Base-by-base conservation (phyloP, 2,888 invertebrate species). In the Stegophylla sp. region DNA sequence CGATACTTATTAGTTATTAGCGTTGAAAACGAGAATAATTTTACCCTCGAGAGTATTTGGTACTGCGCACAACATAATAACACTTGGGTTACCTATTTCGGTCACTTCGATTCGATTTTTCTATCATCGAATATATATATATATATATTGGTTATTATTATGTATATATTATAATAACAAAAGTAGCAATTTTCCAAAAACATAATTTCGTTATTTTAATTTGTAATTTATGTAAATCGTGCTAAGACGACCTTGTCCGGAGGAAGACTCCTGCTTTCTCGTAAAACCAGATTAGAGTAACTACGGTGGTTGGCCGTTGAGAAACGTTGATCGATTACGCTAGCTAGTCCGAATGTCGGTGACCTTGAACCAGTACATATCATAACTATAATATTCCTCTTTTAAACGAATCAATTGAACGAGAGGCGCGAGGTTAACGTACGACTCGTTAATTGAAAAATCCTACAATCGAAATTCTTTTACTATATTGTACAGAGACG, bases 291-390 rank as follows among this genome's bases (percentile, higher is more conserved):
- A 79, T 71, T 28, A 64, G 17, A 64, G 43, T 43, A 76, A 26
- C 63, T 7, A 10, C 15, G n/a, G 56, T 23, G 17, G 12, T 9
- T 26, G 43, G 43, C 23, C 45, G 77, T 59, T 53, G 43, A 77
- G 56, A 34, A 61, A 69, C 79, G 71, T 79, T 79, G 79, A 79
- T 79, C 71, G 79, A 79, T 79, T 79, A 79, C 61, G 23, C 51
- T 26, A 28, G 56, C 17, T 43, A 43, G 51, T 66, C 56, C 45
- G 45, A 59, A 59, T 59, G 45, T 28, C 23, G 61, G 17, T 26
- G 71, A 79, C 79, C 79, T 79, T 79, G 79, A 71, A 79, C 71
- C 71, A 23, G 34, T 48, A 77, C 56, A 43, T 43, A 51, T 73
- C 59, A 59, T 73, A 73, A 45, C 45, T 73, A 73, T 51, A n/a